Percentiles rank a stretch among this genome's conserved stretches.
phyloP scores from a whole-genome alignment of 2,113 vertebrate genomes.

The Syngnathus scovelli region DNA sequence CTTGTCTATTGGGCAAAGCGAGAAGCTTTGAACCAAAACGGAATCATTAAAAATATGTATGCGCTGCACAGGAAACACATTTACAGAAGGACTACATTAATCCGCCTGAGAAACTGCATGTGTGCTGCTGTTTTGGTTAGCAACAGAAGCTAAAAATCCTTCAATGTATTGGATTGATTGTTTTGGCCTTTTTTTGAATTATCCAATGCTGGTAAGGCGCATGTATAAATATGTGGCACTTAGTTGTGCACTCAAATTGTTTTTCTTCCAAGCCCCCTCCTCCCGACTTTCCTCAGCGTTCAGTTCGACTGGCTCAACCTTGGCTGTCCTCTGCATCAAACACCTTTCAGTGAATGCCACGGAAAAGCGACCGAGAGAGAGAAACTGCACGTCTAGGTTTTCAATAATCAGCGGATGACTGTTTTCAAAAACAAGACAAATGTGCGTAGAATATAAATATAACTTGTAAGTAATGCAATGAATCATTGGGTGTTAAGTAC shows the following conservation, averaged over 20 bases:
- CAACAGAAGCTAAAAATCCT: no score
- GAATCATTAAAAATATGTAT: no score
- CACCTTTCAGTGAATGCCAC: constrained; percentile 48
- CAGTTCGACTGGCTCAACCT: constrained; percentile 46
- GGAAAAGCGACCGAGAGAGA: constrained; percentile 21
- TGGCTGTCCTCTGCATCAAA: constrained; percentile 53
- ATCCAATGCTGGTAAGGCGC: background rate
- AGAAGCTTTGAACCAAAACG: background rate
- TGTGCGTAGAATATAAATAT: background rate
- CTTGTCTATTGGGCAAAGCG: no score
- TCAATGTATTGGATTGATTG: background rate
- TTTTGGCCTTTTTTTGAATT: background rate
- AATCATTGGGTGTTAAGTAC: background rate
- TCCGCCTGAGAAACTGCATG: no score
- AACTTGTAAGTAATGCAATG: background rate
- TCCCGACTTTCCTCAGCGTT: constrained; percentile 20
- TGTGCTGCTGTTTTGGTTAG: no score
- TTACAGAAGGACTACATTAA: no score
- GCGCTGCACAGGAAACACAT: no score
- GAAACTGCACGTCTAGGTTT: constrained; percentile 5
- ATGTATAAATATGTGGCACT: background rate
- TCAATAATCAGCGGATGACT: background rate
- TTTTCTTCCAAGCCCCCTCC: background rate
- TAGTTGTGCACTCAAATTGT: constrained; percentile 3
- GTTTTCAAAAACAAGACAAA: background rate